Conservation (phyloP, 2,113 vertebrate species). For the Oryzias celebensis region DNA sequence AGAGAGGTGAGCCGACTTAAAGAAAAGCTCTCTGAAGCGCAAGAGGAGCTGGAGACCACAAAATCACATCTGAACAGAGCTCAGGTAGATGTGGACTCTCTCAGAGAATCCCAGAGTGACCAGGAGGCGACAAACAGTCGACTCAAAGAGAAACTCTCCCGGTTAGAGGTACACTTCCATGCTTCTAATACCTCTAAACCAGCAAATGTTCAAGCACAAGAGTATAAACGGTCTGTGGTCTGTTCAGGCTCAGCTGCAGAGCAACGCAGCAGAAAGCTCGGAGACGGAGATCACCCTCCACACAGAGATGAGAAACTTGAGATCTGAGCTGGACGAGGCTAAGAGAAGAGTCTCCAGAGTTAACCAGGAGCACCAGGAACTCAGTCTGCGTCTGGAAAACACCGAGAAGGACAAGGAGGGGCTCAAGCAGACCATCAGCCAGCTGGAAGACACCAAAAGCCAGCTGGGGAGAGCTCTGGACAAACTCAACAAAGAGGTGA, state of each 20-base stretch:
- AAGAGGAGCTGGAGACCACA: slow-evolving; percentile 81
- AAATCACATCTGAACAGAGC: slow-evolving; percentile 70
- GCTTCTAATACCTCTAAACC: not conserved
- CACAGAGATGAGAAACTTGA: slow-evolving; percentile 77
- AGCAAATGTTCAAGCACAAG: not conserved
- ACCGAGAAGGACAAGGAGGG: slow-evolving; percentile 82
- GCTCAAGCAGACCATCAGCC: slow-evolving; percentile 73
- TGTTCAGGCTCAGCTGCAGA: slow-evolving; percentile 67
- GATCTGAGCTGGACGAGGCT: slow-evolving; percentile 82
- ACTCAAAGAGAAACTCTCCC: slow-evolving; percentile 66
- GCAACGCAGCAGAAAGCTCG: slow-evolving; percentile 62
- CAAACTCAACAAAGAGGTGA: slow-evolving; percentile 75
- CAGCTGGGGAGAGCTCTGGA: slow-evolving; percentile 78
- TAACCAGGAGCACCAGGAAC: slow-evolving; percentile 79
- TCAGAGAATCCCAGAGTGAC: slow-evolving; percentile 47
- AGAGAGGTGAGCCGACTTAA: slow-evolving; percentile 77
- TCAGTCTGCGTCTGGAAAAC: slow-evolving; percentile 75
- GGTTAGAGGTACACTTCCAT: slow-evolving; percentile 69
- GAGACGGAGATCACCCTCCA: slow-evolving; percentile 78
- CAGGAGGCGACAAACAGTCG: slow-evolving; percentile 51
- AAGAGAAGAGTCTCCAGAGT: slow-evolving; percentile 70
- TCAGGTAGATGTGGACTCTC: slow-evolving; percentile 40
- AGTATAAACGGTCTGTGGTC: slow-evolving; percentile 1
- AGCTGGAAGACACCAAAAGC: slow-evolving; percentile 84
- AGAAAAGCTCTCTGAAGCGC: slow-evolving; percentile 72